A percentile compares a stretch with the other conserved stretches of the same genome.
Evolutionary conservation across 2,113 vertebrate species (phyloP).

Genomic region (Corythornis cristatus): DNA sequence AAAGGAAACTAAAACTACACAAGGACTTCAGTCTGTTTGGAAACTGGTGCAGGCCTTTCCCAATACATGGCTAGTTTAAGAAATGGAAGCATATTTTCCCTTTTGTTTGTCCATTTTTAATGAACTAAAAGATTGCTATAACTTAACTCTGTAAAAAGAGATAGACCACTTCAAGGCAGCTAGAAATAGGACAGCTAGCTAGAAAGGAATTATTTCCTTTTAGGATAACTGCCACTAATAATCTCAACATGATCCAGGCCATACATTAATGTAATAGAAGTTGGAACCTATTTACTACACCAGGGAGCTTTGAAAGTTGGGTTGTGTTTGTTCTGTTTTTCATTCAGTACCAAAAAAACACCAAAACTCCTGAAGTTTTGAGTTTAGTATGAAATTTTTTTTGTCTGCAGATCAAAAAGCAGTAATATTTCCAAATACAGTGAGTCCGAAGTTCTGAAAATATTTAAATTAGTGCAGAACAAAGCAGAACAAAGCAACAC

Average conservation of each 20-base stretch:
- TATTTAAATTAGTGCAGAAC: background rate
- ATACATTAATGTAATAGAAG: background rate
- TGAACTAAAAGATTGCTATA: background rate
- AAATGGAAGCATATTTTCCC: background rate
- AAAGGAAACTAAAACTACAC: background rate
- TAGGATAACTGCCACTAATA: background rate
- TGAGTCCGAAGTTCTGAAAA: background rate
- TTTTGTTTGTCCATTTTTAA: constrained; percentile 17
- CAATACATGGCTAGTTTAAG: background rate
- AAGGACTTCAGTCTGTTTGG: background rate
- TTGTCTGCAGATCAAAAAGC: background rate
- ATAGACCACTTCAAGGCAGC: background rate
- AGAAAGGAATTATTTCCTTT: background rate
- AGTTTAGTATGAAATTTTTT: background rate
- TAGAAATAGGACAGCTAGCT: background rate
- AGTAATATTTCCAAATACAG: background rate
- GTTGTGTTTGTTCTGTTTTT: background rate
- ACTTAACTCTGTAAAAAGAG: background rate
- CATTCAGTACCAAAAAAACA: background rate
- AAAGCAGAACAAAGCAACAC: background rate
- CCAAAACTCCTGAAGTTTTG: background rate
- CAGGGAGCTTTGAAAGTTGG: background rate
- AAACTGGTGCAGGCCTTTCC: background rate
- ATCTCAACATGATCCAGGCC: background rate
- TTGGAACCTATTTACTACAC: background rate